Conservation (phyloP, 1,140 invertebrate species). For the Aphaenogaster floridana region DNA sequence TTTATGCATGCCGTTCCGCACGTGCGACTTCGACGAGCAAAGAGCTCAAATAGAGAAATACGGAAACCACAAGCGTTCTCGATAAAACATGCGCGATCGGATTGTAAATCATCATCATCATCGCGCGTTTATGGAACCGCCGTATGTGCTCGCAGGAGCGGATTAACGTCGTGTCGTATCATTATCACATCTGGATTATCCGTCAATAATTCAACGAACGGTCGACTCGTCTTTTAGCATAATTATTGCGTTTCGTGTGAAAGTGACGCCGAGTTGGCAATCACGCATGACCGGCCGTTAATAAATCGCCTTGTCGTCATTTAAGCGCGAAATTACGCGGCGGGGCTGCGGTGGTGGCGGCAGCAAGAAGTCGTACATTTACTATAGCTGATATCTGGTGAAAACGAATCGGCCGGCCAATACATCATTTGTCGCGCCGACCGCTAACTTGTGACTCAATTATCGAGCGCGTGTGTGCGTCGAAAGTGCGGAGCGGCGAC, state of each 20-base stretch:
- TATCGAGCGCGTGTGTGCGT: conserved; percentile 39
- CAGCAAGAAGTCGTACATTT: conserved; percentile 48
- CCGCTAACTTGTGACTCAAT: conserved; percentile 68
- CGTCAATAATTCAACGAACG: conserved; percentile 38
- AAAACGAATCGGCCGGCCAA: conserved; percentile 68
- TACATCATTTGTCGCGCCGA: conserved; percentile 68
- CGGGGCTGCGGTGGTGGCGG: background rate
- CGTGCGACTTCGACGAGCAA: conserved; percentile 9
- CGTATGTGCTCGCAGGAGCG: background rate
- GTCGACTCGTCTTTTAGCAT: conserved; percentile 41
- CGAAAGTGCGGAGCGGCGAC: background rate
- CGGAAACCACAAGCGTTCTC: background rate
- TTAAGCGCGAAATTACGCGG: conserved; percentile 46
- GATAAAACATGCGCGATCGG: background rate
- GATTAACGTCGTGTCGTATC: conserved; percentile 24
- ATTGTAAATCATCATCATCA: conserved; percentile 38
- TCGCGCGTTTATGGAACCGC: background rate
- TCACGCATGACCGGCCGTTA: conserved; percentile 58
- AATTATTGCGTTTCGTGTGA: conserved; percentile 55
- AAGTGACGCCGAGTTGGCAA: conserved; percentile 51
- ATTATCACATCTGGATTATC: conserved; percentile 54
- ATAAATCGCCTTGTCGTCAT: conserved; percentile 59
- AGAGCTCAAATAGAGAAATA: conserved; percentile 19
- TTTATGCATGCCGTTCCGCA: conserved; percentile 44
- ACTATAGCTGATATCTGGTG: conserved; percentile 59